Evolutionary conservation across 2,888 invertebrate species (phyloP).

Genomic region (Nemotelus nigrinus): DNA sequence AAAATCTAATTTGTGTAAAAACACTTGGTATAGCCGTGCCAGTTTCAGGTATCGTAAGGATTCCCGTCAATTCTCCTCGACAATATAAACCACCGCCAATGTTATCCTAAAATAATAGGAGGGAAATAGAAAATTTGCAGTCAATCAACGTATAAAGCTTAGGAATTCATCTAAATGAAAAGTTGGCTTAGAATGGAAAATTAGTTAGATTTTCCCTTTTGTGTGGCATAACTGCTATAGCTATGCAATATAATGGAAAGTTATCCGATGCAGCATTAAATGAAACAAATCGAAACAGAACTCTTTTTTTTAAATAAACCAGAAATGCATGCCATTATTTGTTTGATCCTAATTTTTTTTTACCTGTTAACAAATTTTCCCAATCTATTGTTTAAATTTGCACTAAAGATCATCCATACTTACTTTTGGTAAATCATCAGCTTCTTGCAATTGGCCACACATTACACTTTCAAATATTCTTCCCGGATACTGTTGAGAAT

Average conservation of each 20-base stretch:
- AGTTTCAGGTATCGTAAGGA: slow-evolving; percentile 36
- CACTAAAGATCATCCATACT: not conserved
- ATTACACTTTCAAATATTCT: slow-evolving; percentile 24
- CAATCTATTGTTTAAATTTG: too few relatives aligned
- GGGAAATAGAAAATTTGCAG: too few relatives aligned
- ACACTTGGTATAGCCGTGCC: slow-evolving; percentile 44
- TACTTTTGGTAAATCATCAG: slow-evolving; percentile 10
- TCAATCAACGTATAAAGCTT: too few relatives aligned
- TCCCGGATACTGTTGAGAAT: slow-evolving; percentile 35
- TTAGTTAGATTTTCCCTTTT: too few relatives aligned
- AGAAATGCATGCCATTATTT: too few relatives aligned
- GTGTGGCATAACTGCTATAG: too few relatives aligned
- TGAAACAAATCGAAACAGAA: too few relatives aligned
- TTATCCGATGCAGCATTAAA: too few relatives aligned
- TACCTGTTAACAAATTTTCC: not conserved
- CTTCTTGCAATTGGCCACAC: slow-evolving; percentile 32
- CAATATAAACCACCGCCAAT: slow-evolving; percentile 49
- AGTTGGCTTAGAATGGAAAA: too few relatives aligned
- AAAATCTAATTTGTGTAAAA: slow-evolving; percentile 47
- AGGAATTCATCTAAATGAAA: too few relatives aligned
- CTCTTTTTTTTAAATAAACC: too few relatives aligned
- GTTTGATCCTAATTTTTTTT: not conserved
- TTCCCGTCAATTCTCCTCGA: slow-evolving; percentile 45
- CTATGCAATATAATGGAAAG: too few relatives aligned
- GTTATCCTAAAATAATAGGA: slow-evolving; percentile 30